Base-by-base conservation (phyloP, 2,888 invertebrate species). In the Limenitis camilla region DNA sequence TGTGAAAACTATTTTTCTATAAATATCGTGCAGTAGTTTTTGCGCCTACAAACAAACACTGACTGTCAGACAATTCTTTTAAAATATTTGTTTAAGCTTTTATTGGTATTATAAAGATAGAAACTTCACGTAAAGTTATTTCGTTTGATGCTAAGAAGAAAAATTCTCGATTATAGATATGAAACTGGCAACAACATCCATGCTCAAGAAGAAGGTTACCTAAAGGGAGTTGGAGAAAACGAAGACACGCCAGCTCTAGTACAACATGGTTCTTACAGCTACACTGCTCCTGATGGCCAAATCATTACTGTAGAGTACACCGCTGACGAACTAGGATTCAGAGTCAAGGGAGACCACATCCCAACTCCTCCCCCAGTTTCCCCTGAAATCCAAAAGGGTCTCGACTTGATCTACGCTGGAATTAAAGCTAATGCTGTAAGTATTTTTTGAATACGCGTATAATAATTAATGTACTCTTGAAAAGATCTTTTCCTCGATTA, bases 361-460 rank as follows among this genome's bases (percentile, higher is more conserved):
- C 95, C 95, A 58, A 95, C 95, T 46, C 92, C 94, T 56, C 94
- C 95, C 9, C 94, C 95, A 56, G 92, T 94, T 29, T 94, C 94
- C 49, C 90, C 92, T 58, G 95, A 94, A 87, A 94, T 95, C 68
- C 95, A 95, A 80, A 95, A 94, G 75, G 94, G 95, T 49, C 88
- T 96, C 56, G 95, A 95, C 77, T 91, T 95, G 71, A 96, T 96
- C 78, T 95, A 92, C 76, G 94, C 94, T 53, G 94, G 94, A 67
- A 95, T 95, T 63, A 92, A 91, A 71, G 86, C 88, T 41, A 88
- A 88, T 61, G 66, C 68, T 76, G 87, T 88, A 73, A 45, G 50
- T 43, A 31, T 19, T 32, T 1, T 19, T 5, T 8, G 28, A 8
- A 32, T 29, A n/a, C 9, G 6, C n/a, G 9, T 28, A 7, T 40